These are phyloP conservation scores for Oxyura jamaicensis DNA, from an alignment of 2,113 vertebrate species.

Conservation along the genomic window DNA sequence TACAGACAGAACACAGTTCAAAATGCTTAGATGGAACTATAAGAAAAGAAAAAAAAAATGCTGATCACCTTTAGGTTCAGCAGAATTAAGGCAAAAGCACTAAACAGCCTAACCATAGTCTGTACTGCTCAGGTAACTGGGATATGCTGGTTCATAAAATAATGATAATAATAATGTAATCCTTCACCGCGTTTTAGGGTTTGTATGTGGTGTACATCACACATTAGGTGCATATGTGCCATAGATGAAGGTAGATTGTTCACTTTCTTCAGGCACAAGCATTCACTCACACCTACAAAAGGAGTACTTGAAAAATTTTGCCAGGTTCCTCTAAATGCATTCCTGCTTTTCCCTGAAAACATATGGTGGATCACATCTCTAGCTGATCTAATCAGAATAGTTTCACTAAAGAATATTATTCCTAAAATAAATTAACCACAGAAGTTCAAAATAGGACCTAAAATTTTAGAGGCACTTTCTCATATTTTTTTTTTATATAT, in stretches of 20 bases:
- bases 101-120: neutral
- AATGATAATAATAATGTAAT: neutral
- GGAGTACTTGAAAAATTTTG: neutral
- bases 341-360: neutral
- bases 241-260: neutral
- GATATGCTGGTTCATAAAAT: neutral
- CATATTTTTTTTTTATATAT: neutral
- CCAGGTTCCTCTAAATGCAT: neutral
- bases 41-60: neutral
- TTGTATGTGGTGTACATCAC: accelerated
- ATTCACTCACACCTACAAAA: neutral
- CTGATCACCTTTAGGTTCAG: neutral
- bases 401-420: neutral
- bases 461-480: neutral
- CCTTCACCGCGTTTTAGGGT: neutral
- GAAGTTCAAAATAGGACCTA: neutral
- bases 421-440: neutral
- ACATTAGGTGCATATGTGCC: neutral
- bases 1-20: neutral
- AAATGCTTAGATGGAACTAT: neutral
- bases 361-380: neutral
- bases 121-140: neutral
- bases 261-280: neutral
- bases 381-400: neutral
- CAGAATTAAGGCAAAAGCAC: neutral